Evolutionary conservation across 2,113 vertebrate species (phyloP).

Genomic region (Pionites leucogaster): DNA sequence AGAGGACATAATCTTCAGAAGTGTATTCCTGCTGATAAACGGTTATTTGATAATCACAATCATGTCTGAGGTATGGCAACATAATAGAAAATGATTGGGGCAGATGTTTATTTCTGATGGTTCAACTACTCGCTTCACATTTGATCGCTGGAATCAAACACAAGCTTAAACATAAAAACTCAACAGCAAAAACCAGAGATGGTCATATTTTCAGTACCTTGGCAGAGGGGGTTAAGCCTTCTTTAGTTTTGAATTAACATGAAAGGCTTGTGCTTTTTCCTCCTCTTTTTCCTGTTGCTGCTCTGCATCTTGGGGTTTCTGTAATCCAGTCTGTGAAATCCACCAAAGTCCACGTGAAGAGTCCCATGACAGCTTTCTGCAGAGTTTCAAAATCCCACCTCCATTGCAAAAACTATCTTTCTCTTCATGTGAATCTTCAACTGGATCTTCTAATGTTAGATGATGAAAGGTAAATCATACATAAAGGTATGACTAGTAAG

Average conservation of each 20-base stretch:
- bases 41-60: not conserved
- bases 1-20: not conserved
- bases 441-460: not conserved
- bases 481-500: not conserved
- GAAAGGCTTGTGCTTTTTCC: constrained; percentile 46
- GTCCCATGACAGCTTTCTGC: not conserved
- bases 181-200: constrained; percentile 70
- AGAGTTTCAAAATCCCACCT: not conserved
- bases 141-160: not conserved
- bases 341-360: not conserved
- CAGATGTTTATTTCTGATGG: not conserved
- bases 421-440: not conserved
- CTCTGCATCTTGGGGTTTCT: not conserved
- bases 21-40: not conserved
- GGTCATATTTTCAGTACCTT: not conserved
- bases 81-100: not conserved
- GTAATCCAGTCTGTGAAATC: not conserved
- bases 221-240: not conserved
- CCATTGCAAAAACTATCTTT: not conserved
- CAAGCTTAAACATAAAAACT: constrained; percentile 36
- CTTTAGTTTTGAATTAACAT: constrained; percentile 70
- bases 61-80: not conserved
- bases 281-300: constrained; percentile 32
- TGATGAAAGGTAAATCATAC: not conserved
- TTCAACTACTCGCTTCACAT: not conserved